phyloP scores from a whole-genome alignment of 2,888 invertebrate genomes.

The Anticlea derivata region DNA sequence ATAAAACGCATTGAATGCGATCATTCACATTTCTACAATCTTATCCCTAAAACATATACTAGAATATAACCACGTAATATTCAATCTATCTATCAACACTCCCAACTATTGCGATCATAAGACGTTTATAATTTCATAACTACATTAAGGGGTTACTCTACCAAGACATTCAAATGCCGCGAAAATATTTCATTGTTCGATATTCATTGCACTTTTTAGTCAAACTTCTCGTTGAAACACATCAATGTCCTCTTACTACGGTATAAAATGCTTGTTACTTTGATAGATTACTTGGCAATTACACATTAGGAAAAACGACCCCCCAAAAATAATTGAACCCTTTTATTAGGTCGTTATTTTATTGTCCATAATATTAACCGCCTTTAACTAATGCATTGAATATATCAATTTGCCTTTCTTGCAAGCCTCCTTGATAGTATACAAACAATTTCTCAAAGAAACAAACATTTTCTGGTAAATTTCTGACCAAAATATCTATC shows the following conservation, averaged over 20 bases:
- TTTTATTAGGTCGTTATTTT: constrained; percentile 11
- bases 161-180: constrained; percentile 29
- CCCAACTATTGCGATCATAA: constrained; percentile 67
- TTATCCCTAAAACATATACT: constrained; percentile 61
- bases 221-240: constrained; percentile 19
- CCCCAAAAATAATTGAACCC: constrained; percentile 6
- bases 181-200: constrained; percentile 36
- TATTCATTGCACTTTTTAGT: constrained; percentile 36
- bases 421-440: background rate
- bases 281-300: constrained; percentile 9
- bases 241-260: constrained; percentile 16
- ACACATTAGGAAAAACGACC: too few relatives aligned
- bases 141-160: constrained; percentile 47
- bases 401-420: background rate
- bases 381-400: background rate
- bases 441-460: constrained; percentile 30
- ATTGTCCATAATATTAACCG: constrained; percentile 10
- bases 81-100: constrained; percentile 63
- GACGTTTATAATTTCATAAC: constrained; percentile 49
- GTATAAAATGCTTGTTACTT: constrained; percentile 8
- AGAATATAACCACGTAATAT: constrained; percentile 66
- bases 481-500: constrained; percentile 6
- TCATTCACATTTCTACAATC: constrained; percentile 43
- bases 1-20: constrained; percentile 69
- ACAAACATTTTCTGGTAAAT: constrained; percentile 15